Evolutionary conservation across 2,888 invertebrate genomes (phyloP).

Genomic region (Hetaerina titia): DNA sequence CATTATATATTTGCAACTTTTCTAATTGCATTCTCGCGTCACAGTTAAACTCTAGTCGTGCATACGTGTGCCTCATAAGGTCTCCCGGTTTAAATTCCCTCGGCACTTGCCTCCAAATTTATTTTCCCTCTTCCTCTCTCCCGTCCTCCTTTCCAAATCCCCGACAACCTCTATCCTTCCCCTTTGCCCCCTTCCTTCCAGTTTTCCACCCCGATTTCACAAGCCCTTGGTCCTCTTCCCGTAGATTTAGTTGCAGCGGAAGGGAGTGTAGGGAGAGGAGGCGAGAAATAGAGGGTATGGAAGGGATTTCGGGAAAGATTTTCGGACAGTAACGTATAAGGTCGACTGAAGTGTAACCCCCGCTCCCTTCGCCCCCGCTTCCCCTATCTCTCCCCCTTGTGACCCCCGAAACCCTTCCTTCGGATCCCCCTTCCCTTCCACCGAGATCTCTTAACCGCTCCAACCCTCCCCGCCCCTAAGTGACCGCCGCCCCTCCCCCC

Average conservation of each 20-base stretch:
- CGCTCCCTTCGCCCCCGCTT: background rate
- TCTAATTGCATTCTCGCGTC: too few relatives aligned
- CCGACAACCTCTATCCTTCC: background rate
- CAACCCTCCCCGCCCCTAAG: background rate
- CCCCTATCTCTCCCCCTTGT: background rate
- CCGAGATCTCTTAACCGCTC: background rate
- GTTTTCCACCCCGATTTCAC: background rate
- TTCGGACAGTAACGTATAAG: constrained; percentile 59
- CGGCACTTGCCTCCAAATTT: background rate
- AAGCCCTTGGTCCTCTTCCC: background rate
- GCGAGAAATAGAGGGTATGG: background rate
- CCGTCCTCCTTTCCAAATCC: background rate
- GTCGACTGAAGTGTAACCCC: constrained; percentile 48
- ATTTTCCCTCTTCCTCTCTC: background rate
- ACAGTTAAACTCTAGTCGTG: too few relatives aligned
- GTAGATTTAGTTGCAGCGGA: background rate
- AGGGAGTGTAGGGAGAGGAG: background rate
- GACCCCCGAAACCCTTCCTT: background rate
- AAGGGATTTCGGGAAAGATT: constrained; percentile 53
- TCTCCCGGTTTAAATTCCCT: background rate
- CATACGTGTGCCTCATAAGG: too few relatives aligned
- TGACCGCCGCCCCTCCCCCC: background rate
- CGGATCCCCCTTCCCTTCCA: background rate
- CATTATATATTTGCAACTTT: too few relatives aligned
- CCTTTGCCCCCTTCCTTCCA: background rate